Evolutionary conservation across 1,140 invertebrate species (phyloP).

Genomic region (Harpegnathos saltator): DNA sequence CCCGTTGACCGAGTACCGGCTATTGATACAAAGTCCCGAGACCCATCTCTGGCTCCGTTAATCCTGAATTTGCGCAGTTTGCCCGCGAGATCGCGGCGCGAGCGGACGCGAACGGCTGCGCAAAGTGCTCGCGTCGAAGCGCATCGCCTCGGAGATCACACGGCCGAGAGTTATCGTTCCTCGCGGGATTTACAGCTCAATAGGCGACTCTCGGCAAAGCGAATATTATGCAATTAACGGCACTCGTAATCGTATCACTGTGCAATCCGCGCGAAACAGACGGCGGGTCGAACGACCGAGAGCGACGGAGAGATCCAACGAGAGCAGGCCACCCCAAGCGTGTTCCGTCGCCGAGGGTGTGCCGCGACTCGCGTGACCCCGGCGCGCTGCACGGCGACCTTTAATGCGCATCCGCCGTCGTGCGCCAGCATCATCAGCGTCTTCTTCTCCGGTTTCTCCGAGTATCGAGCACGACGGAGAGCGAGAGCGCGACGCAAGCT

Average conservation of each 20-base stretch:
- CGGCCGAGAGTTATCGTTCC: conserved; percentile 25
- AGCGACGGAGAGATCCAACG: no score
- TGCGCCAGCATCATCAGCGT: background rate
- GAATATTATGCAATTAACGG: conserved; percentile 4
- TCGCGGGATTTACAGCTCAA: conserved; percentile 32
- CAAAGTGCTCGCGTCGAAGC: conserved; percentile 1
- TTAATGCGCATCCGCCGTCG: conserved; percentile 21
- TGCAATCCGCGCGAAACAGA: background rate
- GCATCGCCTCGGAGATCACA: conserved; percentile 34
- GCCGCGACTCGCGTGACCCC: conserved; percentile 30
- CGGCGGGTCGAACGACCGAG: background rate
- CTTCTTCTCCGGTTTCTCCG: conserved; percentile 33
- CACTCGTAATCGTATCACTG: conserved; percentile 38
- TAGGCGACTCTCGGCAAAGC: conserved; percentile 9
- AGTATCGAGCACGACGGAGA: conserved; percentile 23
- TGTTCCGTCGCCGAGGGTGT: conserved; percentile 11
- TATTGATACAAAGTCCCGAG: no score
- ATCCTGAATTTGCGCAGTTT: no score
- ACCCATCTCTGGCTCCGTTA: no score
- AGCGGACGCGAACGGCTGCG: background rate
- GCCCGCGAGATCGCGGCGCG: no score
- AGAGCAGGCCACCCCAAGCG: no score
- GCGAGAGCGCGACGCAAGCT: background rate
- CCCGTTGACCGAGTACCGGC: no score
- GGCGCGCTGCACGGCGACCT: conserved; percentile 18